phyloP scores from a whole-genome alignment of 1,140 invertebrate species.

The Steinernema khuongi region DNA sequence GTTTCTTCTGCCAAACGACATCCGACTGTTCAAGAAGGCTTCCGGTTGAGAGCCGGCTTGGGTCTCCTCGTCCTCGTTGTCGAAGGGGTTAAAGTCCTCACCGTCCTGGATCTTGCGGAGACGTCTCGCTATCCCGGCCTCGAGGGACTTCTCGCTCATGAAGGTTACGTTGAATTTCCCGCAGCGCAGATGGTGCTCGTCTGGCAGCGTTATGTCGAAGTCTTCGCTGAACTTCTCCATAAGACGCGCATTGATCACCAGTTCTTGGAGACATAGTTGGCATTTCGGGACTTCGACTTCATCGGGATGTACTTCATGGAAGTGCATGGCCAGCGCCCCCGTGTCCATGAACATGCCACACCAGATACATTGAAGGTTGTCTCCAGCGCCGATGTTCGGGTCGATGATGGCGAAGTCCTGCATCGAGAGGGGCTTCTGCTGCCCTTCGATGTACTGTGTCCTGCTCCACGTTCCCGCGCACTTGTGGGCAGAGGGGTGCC shows the following conservation, averaged over 20 bases:
- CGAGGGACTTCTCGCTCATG: slow-evolving; percentile 44
- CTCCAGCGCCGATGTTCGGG: slow-evolving; percentile 38
- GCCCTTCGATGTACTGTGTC: slow-evolving; percentile 22
- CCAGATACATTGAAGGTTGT: slow-evolving; percentile 58
- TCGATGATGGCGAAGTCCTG: slow-evolving; percentile 57
- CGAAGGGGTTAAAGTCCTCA: not conserved
- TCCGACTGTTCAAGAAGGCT: slow-evolving; percentile 50
- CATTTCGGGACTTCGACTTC: slow-evolving; percentile 58
- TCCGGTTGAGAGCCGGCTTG: slow-evolving; percentile 33
- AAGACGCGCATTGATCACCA: slow-evolving; percentile 53
- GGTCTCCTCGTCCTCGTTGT: slow-evolving; percentile 7
- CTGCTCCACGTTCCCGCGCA: slow-evolving; percentile 52
- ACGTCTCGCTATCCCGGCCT: slow-evolving; percentile 18
- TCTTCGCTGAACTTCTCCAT: slow-evolving; percentile 55
- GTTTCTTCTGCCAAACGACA: slow-evolving; percentile 48
- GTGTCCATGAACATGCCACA: slow-evolving; percentile 58
- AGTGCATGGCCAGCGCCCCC: slow-evolving; percentile 49
- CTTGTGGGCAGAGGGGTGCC: slow-evolving; percentile 56
- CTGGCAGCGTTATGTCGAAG: slow-evolving; percentile 50
- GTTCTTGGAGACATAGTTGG: slow-evolving; percentile 53
- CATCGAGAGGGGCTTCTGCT: slow-evolving; percentile 5
- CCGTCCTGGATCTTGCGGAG: slow-evolving; percentile 13
- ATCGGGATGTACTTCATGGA: slow-evolving; percentile 56
- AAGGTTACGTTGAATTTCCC: slow-evolving; percentile 40
- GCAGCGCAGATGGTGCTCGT: slow-evolving; percentile 51